Evolutionary conservation across 2,888 invertebrate genomes (phyloP).

Genomic region (Diarsia brunnea): DNA sequence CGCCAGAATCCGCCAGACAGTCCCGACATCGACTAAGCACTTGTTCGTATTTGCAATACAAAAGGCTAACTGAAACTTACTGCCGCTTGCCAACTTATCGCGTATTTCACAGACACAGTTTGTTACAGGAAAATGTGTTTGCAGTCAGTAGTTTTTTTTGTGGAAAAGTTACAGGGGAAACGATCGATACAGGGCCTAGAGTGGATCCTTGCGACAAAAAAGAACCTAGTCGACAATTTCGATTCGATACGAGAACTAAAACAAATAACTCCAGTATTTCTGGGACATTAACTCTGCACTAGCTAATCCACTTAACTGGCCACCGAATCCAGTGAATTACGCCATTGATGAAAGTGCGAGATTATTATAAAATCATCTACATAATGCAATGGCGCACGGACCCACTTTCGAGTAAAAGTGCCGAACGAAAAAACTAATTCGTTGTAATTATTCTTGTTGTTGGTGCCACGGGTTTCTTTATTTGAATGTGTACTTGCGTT

Average conservation of each 20-base stretch:
- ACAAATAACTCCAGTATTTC: conserved; percentile 49
- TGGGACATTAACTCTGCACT: conserved; percentile 57
- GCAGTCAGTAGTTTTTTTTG: conserved; percentile 32
- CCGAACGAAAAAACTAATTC: conserved; percentile 52
- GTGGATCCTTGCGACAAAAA: conserved; percentile 4
- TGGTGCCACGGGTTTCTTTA: conserved; percentile 50
- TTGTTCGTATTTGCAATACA: conserved; percentile 45
- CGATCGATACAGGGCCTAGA: neutral
- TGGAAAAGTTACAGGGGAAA: conserved; percentile 2
- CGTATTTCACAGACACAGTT: conserved; percentile 46
- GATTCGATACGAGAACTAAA: conserved; percentile 38
- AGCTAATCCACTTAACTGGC: conserved; percentile 59
- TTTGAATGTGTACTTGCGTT: conserved; percentile 47
- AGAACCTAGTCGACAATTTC: conserved; percentile 17
- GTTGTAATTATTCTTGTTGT: conserved; percentile 51
- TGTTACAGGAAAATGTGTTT: conserved; percentile 37
- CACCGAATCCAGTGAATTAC: conserved; percentile 65
- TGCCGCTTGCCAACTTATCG: conserved; percentile 52
- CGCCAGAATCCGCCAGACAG: conserved; percentile 66
- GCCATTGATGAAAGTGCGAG: conserved; percentile 71
- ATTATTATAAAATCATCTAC: conserved; percentile 69
- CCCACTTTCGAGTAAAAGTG: conserved; percentile 65
- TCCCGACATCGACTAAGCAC: conserved; percentile 36
- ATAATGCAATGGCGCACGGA: conserved; percentile 61
- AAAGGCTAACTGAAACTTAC: conserved; percentile 48